Evolutionary conservation across 2,797 vertebrate species (phyloP).

Genomic region (Myripristis murdjan): DNA sequence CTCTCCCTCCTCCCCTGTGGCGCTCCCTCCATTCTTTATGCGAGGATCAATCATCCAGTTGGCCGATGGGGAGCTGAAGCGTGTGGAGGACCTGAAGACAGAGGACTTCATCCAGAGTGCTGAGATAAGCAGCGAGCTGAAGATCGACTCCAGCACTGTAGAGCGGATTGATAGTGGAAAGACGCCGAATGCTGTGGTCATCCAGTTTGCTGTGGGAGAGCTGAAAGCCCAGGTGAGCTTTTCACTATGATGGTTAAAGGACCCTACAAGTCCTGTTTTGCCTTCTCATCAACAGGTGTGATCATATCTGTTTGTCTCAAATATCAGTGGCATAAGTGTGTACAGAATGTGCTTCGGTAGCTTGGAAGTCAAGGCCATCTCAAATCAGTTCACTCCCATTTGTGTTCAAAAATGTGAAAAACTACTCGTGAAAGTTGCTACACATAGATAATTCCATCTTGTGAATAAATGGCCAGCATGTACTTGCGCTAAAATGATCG

Average conservation of each 20-base stretch:
- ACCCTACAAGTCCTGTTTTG: no score
- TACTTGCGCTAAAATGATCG: no score
- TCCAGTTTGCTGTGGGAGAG: conserved; percentile 98
- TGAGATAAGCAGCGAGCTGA: conserved; percentile 97
- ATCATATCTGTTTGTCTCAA: no score
- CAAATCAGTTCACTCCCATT: no score
- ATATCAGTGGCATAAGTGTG: no score
- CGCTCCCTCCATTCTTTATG: conserved; percentile 77
- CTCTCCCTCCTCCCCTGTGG: conserved; percentile 75
- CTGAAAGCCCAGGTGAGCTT: conserved; percentile 94
- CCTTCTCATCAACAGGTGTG: no score
- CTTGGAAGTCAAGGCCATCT: no score
- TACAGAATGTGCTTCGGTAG: no score
- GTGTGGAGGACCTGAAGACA: conserved; percentile 97
- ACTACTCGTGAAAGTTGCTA: no score
- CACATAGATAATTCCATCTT: no score
- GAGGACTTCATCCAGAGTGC: conserved; percentile 99
- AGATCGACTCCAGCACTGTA: conserved; percentile 99
- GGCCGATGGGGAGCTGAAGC: conserved; percentile 97
- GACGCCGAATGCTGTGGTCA: conserved; percentile 93
- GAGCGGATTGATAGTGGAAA: conserved; percentile 95
- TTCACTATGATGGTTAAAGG: not conserved
- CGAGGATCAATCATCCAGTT: conserved; percentile 98
- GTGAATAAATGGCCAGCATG: no score
- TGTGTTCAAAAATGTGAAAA: no score